Evolutionary conservation across 1,140 invertebrate genomes (phyloP).

Genomic region (Panagrolaimus sp.): DNA sequence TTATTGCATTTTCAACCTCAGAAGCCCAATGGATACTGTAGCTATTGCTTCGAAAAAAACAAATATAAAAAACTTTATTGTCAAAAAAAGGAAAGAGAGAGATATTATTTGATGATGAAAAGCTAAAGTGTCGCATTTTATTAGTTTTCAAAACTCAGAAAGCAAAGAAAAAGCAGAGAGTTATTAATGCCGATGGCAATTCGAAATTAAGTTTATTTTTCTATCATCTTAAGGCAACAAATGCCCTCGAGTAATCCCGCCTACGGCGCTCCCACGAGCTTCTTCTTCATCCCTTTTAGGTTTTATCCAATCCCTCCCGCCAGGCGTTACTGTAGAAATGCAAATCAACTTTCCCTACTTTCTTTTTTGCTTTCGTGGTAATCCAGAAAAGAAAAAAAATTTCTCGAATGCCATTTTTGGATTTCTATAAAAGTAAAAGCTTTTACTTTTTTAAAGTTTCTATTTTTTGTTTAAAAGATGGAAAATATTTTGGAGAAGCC

Average conservation of each 20-base stretch:
- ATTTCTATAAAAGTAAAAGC: not conserved
- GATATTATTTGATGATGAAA: not conserved
- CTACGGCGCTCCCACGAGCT: slow-evolving; percentile 10
- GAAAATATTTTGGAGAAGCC: no score
- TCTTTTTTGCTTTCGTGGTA: not conserved
- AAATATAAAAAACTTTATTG: no score
- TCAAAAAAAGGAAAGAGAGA: no score
- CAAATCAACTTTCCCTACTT: not conserved
- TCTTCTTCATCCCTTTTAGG: no score
- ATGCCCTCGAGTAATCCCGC: not conserved
- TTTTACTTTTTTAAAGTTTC: not conserved
- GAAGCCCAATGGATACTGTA: no score
- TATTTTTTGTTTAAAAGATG: not conserved
- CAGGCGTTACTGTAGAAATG: not conserved
- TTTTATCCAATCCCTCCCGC: no score
- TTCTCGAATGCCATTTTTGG: not conserved
- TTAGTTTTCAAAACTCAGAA: not conserved
- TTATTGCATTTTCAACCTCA: no score
- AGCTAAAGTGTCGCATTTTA: slow-evolving; percentile 5
- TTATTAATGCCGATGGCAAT: slow-evolving; percentile 12
- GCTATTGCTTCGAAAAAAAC: no score
- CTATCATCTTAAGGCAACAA: not conserved
- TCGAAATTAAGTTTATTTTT: slow-evolving; percentile 12
- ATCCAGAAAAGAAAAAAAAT: no score
- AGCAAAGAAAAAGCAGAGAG: not conserved